These are phyloP conservation scores for Romanomermis culicivorax DNA, from an alignment of 2,888 invertebrate species.

Conservation along the genomic window DNA sequence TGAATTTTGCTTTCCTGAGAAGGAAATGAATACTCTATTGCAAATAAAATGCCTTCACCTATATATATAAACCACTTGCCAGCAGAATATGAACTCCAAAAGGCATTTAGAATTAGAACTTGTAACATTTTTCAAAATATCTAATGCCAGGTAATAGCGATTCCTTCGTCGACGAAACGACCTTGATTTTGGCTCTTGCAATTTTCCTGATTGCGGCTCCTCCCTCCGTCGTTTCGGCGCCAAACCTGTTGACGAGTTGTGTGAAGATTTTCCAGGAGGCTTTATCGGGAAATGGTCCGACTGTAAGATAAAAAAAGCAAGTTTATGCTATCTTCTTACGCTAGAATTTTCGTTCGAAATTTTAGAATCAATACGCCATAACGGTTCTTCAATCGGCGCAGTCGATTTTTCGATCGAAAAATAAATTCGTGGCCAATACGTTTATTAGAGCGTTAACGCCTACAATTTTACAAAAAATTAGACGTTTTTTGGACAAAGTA, in stretches of 20 bases:
- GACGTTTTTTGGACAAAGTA: neutral
- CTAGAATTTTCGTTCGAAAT: constrained; percentile 31
- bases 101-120: no score
- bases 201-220: constrained; percentile 66
- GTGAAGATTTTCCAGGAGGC: constrained; percentile 41
- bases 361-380: constrained; percentile 55
- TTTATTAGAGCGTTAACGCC: constrained; percentile 62
- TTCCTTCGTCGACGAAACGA: no score
- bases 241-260: constrained; percentile 66
- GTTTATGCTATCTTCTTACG: neutral
- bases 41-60: no score
- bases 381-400: constrained; percentile 52
- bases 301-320: neutral
- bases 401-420: constrained; percentile 51
- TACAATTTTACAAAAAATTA: constrained; percentile 38
- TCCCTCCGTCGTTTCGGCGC: constrained; percentile 47
- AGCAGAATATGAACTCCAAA: no score
- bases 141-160: no score
- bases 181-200: constrained; percentile 51
- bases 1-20: no score
- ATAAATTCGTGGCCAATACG: constrained; percentile 47
- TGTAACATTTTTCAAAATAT: no score
- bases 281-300: neutral
- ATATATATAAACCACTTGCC: no score
- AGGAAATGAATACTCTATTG: no score